Evolutionary conservation across 35 echinoderm and acorn worm species (phyloP).

Genomic region (Heliocidaris tuberculata): DNA sequence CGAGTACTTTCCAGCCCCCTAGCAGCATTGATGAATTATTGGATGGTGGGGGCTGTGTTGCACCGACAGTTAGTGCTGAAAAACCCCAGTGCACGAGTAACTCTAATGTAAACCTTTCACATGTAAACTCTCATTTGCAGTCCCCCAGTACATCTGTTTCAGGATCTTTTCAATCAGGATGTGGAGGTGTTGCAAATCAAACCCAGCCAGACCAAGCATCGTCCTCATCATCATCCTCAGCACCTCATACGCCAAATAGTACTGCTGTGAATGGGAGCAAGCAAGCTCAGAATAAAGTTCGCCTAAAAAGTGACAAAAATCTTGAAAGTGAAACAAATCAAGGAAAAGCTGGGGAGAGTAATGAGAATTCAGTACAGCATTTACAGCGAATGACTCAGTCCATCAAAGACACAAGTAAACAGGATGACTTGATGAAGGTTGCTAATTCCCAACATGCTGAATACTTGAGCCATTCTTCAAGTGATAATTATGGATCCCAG

Average conservation of each 20-base stretch:
- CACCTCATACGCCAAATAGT: constrained; percentile 44
- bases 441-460: constrained; percentile 71
- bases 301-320: background rate
- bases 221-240: constrained; percentile 51
- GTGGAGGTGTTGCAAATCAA: background rate
- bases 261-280: background rate
- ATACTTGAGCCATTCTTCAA: constrained; percentile 75
- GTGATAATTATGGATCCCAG: constrained; percentile 69
- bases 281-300: background rate
- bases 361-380: constrained; percentile 56
- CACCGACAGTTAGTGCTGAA: constrained; percentile 7
- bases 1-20: constrained; percentile 24
- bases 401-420: constrained; percentile 47
- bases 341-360: background rate
- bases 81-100: background rate
- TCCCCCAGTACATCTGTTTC: background rate
- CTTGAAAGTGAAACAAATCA: background rate
- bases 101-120: background rate
- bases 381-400: constrained; percentile 60
- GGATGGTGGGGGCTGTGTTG: constrained; percentile 19
- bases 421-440: constrained; percentile 58
- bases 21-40: background rate
- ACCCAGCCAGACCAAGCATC: constrained; percentile 19
- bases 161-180: background rate
- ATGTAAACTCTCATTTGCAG: constrained; percentile 11